phyloP scores from a whole-genome alignment of 2,113 vertebrate species.

The Dipodomys merriami region DNA sequence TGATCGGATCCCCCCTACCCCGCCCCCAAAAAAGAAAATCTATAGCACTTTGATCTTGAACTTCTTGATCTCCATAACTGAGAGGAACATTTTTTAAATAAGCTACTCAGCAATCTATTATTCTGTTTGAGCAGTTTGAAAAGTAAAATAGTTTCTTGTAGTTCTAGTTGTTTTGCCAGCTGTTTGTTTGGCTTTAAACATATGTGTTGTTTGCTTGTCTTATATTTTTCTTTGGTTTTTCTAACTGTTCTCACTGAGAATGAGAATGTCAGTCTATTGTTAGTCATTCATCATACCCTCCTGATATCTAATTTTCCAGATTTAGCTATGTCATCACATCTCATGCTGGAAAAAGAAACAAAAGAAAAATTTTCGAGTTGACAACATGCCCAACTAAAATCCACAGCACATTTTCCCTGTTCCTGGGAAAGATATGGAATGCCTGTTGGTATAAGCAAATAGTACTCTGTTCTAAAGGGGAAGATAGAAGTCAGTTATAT shows the following conservation, averaged over 20 bases:
- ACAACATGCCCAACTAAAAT: neutral
- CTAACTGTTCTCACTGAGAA: neutral
- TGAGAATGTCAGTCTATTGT: neutral
- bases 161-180: neutral
- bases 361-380: neutral
- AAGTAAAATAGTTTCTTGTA: neutral
- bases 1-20: too few species aligned
- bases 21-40: neutral
- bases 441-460: neutral
- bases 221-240: conserved; percentile 30
- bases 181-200: neutral
- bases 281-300: neutral
- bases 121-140: neutral
- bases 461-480: neutral
- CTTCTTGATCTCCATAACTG: neutral
- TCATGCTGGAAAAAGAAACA: neutral
- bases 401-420: neutral
- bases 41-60: neutral
- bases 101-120: neutral
- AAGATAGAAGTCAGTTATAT: neutral
- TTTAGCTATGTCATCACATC: neutral
- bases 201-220: conserved; percentile 30
- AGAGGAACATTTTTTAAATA: neutral
- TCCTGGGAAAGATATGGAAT: conserved; percentile 1
- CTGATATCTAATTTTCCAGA: neutral